These are phyloP conservation scores for Neogobius melanostomus DNA, from an alignment of 2,113 vertebrate genomes.

Conservation along the genomic window DNA sequence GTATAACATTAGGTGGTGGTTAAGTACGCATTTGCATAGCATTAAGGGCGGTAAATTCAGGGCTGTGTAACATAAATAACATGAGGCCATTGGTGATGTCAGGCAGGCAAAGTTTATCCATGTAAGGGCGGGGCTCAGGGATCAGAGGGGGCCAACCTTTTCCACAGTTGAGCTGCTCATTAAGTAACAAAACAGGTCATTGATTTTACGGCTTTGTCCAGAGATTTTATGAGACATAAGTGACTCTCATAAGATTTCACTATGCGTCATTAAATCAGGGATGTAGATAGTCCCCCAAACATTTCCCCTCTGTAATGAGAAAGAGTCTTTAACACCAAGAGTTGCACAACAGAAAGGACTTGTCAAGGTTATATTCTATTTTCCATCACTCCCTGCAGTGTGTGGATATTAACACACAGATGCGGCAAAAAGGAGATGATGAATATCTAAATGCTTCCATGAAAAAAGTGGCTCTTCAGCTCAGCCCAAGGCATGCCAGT, in stretches of 20 bases:
- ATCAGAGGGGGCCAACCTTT: conserved; percentile 63
- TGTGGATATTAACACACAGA: conserved; percentile 3
- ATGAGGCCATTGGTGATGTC: conserved; percentile 22
- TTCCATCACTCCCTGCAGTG: not conserved
- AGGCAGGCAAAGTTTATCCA: conserved; percentile 46
- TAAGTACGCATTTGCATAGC: not conserved
- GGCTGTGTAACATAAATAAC: conserved; percentile 15
- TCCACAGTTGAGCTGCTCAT: conserved; percentile 74
- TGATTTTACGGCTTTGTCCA: conserved; percentile 79
- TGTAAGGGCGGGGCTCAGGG: conserved; percentile 43
- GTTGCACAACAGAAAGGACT: conserved; percentile 41
- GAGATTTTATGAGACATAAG: conserved; percentile 80
- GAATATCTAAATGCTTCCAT: conserved; percentile 5
- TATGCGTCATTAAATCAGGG: conserved; percentile 80
- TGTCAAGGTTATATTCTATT: conserved; percentile 50
- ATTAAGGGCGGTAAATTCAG: not conserved
- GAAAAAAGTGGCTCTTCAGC: conserved; percentile 32
- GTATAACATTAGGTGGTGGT: conserved; percentile 9
- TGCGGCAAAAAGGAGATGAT: not conserved
- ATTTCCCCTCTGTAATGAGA: conserved; percentile 73
- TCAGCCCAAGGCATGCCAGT: conserved; percentile 20
- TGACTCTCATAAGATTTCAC: conserved; percentile 80
- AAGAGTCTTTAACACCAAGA: conserved; percentile 68
- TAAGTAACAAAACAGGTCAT: conserved; percentile 80
- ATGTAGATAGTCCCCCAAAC: conserved; percentile 79